phyloP scores from a whole-genome alignment of 2,888 invertebrate species.

The Pristionchus entomophagus region DNA sequence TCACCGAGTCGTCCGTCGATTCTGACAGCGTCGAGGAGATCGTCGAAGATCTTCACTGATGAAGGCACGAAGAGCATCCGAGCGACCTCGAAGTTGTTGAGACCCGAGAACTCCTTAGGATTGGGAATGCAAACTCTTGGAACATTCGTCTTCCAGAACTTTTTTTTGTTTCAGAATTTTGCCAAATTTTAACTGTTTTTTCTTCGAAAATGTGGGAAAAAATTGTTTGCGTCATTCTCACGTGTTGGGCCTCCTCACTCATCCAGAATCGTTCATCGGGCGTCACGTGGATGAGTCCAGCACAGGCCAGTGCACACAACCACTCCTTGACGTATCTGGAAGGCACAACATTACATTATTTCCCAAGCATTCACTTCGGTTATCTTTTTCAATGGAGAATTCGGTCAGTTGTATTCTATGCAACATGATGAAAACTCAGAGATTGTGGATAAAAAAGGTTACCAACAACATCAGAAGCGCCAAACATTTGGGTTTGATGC shows the following conservation, averaged over 20 bases:
- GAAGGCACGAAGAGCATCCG: conserved; percentile 34
- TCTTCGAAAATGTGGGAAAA: no score
- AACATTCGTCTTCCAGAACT: no score
- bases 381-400: neutral
- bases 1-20: conserved; percentile 37
- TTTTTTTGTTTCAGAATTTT: no score
- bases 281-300: conserved; percentile 52
- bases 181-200: no score
- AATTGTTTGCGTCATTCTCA: no score
- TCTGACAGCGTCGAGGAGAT: conserved; percentile 36
- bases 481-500: no score
- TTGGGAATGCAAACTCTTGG: neutral
- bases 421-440: no score
- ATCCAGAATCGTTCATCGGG: conserved; percentile 56
- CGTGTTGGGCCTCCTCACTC: conserved; percentile 44
- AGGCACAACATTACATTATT: neutral
- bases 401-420: no score
- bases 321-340: conserved; percentile 55
- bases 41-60: neutral
- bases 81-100: conserved; percentile 43
- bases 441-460: no score
- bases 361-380: no score
- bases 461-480: no score
- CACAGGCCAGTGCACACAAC: conserved; percentile 54
- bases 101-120: conserved; percentile 39